Conservation (phyloP, 2,113 vertebrate genomes). For the Anolis sagrei region DNA sequence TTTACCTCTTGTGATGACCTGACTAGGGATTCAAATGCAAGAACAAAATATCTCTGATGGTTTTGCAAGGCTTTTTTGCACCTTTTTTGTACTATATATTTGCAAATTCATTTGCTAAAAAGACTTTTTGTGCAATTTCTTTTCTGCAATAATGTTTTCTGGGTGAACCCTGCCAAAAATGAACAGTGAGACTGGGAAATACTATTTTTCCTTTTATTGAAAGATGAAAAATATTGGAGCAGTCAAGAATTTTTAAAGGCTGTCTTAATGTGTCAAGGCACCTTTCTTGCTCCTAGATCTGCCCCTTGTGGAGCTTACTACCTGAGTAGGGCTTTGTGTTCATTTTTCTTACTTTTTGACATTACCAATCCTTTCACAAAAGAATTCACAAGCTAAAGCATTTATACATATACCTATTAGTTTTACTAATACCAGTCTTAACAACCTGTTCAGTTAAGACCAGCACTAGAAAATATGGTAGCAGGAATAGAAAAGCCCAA, state of each 20-base stretch:
- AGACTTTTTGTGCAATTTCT: too few relatives aligned
- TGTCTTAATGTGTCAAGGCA: not conserved
- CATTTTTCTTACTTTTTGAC: not conserved
- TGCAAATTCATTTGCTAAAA: not conserved
- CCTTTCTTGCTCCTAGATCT: not conserved
- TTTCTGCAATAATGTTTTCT: not conserved
- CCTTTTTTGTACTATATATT: not conserved
- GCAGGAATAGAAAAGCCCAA: too few relatives aligned
- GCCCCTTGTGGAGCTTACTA: not conserved
- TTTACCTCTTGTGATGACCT: not conserved
- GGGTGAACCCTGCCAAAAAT: not conserved
- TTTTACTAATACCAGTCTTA: not conserved
- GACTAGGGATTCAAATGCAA: too few relatives aligned
- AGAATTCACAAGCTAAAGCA: not conserved
- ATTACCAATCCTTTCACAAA: not conserved
- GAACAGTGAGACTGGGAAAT: not conserved
- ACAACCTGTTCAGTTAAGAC: not conserved
- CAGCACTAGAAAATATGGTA: not conserved
- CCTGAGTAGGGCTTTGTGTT: not conserved
- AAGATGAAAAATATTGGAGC: not conserved
- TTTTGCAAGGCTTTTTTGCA: too few relatives aligned
- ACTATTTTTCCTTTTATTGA: not conserved
- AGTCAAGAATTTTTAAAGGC: not conserved
- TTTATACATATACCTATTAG: too few relatives aligned
- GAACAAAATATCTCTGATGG: too few relatives aligned